These are phyloP conservation scores for Xyrichtys novacula DNA, from an alignment of 2,797 vertebrate genomes.

Conservation along the genomic window DNA sequence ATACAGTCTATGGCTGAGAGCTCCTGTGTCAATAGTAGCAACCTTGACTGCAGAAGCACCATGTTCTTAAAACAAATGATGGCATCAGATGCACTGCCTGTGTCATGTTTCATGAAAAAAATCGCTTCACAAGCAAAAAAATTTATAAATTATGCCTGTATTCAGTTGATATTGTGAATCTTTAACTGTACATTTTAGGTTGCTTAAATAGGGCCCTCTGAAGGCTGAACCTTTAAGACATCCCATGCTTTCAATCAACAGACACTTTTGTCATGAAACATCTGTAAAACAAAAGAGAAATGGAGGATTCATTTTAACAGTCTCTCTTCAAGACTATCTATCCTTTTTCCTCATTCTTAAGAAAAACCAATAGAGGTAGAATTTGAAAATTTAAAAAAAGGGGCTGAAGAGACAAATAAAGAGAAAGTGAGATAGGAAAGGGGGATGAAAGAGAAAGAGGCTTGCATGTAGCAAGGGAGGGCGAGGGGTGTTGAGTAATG, in stretches of 20 bases:
- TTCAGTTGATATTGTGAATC: no score
- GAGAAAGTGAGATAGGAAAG: constrained; percentile 33
- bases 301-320: constrained; percentile 3
- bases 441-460: constrained; percentile 47
- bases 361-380: constrained; percentile 34
- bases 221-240: neutral
- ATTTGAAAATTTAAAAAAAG: constrained; percentile 13
- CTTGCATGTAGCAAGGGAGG: constrained; percentile 54
- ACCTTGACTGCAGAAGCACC: no score
- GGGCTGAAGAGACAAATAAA: constrained; percentile 29
- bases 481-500: constrained; percentile 83
- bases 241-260: neutral
- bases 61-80: no score
- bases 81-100: no score
- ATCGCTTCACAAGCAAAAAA: no score
- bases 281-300: constrained; percentile 8
- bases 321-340: neutral
- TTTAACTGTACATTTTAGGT: no score
- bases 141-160: no score
- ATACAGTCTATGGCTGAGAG: no score
- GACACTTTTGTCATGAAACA: neutral
- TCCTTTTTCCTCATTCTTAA: constrained; percentile 1
- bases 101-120: no score
- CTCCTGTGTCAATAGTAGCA: no score
- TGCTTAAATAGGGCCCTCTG: no score